Evolutionary conservation across 1,140 invertebrate genomes (phyloP).

Genomic region (Neomicropteryx cornuta): DNA sequence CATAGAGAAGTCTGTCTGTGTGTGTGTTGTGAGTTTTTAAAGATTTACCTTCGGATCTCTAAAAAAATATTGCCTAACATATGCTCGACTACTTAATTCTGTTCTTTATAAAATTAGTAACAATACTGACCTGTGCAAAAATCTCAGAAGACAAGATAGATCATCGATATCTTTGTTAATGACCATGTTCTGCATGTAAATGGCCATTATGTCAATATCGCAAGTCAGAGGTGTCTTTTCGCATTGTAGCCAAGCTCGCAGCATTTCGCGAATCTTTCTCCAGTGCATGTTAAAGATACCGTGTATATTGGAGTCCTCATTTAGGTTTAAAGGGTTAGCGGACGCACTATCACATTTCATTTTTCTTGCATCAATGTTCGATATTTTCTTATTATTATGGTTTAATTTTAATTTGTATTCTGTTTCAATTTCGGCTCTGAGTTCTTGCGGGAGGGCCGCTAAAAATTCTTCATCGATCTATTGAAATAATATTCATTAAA

Average conservation of each 20-base stretch:
- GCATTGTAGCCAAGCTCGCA: slow-evolving; percentile 38
- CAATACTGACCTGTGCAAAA: slow-evolving; percentile 19
- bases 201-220: slow-evolving; percentile 33
- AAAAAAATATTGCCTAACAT: too few species aligned
- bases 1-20: too few species aligned
- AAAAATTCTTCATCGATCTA: slow-evolving; percentile 38
- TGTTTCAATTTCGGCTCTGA: slow-evolving; percentile 30
- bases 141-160: slow-evolving; percentile 12
- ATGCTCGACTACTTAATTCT: slow-evolving; percentile 21
- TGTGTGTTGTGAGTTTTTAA: too few species aligned
- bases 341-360: too few species aligned
- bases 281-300: slow-evolving; percentile 27
- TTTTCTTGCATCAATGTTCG: slow-evolving; percentile 13
- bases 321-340: too few species aligned
- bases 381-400: slow-evolving; percentile 11
- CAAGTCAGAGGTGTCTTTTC: slow-evolving; percentile 31
- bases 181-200: slow-evolving; percentile 35
- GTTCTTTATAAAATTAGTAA: slow-evolving; percentile 27
- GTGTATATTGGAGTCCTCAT: slow-evolving; percentile 8
- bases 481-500: neutral
- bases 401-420: slow-evolving; percentile 15
- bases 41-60: too few species aligned
- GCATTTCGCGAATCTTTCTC: slow-evolving; percentile 32
- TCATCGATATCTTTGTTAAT: slow-evolving; percentile 31
- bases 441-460: slow-evolving; percentile 39